phyloP scores from a whole-genome alignment of 30 jellyfish, hydroid and myxozoan species.

The Aurelia coerulea region DNA sequence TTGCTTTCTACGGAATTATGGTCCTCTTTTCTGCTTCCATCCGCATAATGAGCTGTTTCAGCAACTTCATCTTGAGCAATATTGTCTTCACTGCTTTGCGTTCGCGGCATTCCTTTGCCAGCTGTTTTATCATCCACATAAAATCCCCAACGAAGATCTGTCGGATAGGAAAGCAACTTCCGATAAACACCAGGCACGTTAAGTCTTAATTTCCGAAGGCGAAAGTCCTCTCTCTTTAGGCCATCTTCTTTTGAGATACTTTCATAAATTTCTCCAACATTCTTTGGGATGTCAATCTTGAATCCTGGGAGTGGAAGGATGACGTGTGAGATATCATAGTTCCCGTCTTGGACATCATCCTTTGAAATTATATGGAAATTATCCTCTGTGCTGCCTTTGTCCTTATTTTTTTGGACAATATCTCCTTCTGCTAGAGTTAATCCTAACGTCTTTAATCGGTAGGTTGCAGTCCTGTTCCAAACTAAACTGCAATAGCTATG shows the following conservation, averaged over 20 bases:
- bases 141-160: constrained; percentile 34
- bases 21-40: neutral
- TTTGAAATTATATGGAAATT: neutral
- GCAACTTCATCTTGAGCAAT: too few relatives aligned
- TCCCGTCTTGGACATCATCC: constrained; percentile 14
- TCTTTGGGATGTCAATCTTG: constrained; percentile 37
- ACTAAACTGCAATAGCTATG: constrained; percentile 87
- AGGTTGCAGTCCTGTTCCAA: constrained; percentile 72
- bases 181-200: constrained; percentile 84
- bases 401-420: constrained; percentile 11
- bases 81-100: too few relatives aligned
- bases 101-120: too few relatives aligned
- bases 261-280: constrained; percentile 10
- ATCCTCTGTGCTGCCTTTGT: too few relatives aligned
- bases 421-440: constrained; percentile 52
- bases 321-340: constrained; percentile 37
- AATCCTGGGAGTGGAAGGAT: constrained; percentile 85
- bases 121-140: neutral
- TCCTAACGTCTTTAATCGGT: constrained; percentile 51
- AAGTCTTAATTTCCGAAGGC: constrained; percentile 49
- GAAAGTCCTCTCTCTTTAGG: constrained; percentile 20
- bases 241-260: constrained; percentile 40
- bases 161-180: constrained; percentile 46
- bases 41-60: neutral
- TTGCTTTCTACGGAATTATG: too few relatives aligned